Evolutionary conservation across 2,797 vertebrate species (phyloP), one percentile per base, ranked within the genome.

Genomic region (Pitangus sulphuratus): DNA sequence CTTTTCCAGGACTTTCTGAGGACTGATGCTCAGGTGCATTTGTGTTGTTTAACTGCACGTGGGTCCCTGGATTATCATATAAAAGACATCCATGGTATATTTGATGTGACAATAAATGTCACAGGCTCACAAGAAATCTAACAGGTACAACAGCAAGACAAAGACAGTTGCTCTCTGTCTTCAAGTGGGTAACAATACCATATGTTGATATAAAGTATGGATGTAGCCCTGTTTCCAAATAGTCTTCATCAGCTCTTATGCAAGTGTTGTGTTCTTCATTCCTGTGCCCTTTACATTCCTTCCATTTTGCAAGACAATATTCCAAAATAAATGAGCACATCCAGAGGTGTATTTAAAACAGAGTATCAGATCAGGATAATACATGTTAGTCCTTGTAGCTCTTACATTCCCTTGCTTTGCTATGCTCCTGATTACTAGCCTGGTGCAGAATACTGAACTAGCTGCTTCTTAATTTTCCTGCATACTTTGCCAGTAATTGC

Each of bases 401-500:
- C 30, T 47, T 14, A 25, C 53, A 48, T 61, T 75, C 35, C 79
- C 20, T 1, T 51, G 65, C 65, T 71, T 84, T 82, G 30, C 65
- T 61, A 10, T 22, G 39, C 42, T 51, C 48, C 79, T 48, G 31
- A 10, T 21, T 62, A 15, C 78, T 28, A 89, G 90, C 45, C 81
- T 81, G 64, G 30, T 48, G 47, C 33, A 80, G 50, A 77, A 75
- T 8, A 53, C 78, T 5, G 5, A 71, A 69, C 37, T 60, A 44
- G 58, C 69, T 78, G 79, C 82, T 80, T 56, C 76, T 62, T 69
- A 75, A 92, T 87, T 72, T 87, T 92, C 76, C 81, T 91, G 95
- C 93, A 87, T 91, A 87, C 69, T 93, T 94, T 78, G 87, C 65
- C 95, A 92, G 89, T 95, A 96, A 96, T 95, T 96, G 69, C 89